phyloP scores from a whole-genome alignment of 1,140 invertebrate species.

The Trichoplusia ni region DNA sequence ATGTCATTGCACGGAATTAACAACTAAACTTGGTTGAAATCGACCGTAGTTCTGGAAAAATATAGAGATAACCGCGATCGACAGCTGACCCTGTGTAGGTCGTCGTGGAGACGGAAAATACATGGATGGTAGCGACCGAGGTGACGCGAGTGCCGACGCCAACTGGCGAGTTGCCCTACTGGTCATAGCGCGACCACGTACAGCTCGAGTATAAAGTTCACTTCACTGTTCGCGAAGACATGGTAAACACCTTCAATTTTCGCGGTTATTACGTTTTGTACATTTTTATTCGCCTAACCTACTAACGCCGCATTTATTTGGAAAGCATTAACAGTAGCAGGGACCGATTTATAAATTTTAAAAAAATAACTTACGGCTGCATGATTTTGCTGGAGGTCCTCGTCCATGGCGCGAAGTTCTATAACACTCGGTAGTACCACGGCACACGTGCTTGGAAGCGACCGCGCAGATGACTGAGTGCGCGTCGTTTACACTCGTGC shows the following conservation, averaged over 20 bases:
- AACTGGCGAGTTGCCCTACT: slow-evolving; percentile 76
- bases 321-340: too few species aligned
- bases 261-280: slow-evolving; percentile 30
- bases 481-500: slow-evolving; percentile 34
- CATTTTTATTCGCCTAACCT: too few species aligned
- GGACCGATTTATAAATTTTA: neutral
- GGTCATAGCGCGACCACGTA: slow-evolving; percentile 38
- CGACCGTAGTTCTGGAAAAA: neutral
- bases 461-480: slow-evolving; percentile 36
- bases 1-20: neutral
- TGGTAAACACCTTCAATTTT: slow-evolving; percentile 36
- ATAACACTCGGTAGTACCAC: slow-evolving; percentile 32
- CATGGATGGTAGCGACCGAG: slow-evolving; percentile 50
- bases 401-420: slow-evolving; percentile 33
- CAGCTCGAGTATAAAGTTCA: slow-evolving; percentile 65
- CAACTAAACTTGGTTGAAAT: neutral
- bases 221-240: slow-evolving; percentile 49
- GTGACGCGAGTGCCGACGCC: slow-evolving; percentile 60
- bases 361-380: slow-evolving; percentile 41
- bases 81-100: slow-evolving; percentile 45
- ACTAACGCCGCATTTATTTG: too few species aligned
- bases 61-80: slow-evolving; percentile 12
- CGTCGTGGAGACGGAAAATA: slow-evolving; percentile 45
- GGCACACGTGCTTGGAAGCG: slow-evolving; percentile 43
- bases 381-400: slow-evolving; percentile 33